A percentile compares a stretch with the other conserved stretches of the same genome.
Evolutionary conservation across 2,113 vertebrate species (phyloP).

Genomic region (Albula goreensis): DNA sequence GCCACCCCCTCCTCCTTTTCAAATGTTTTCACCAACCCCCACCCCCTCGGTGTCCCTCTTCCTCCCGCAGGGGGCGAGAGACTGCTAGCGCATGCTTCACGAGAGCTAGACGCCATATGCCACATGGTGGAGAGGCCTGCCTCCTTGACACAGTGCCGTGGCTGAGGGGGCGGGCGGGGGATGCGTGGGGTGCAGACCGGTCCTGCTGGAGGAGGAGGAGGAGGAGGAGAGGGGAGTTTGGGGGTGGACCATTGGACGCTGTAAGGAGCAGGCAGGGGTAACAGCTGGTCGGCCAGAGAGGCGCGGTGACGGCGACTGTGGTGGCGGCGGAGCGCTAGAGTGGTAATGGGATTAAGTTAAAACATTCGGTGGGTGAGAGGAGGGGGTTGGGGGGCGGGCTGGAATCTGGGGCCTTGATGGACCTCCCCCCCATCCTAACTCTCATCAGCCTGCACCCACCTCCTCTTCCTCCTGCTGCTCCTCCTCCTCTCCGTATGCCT

Average conservation of each 20-base stretch:
- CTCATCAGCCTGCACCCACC: not conserved
- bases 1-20: not conserved
- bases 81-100: conserved; percentile 99
- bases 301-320: conserved; percentile 56
- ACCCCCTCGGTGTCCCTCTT: no score
- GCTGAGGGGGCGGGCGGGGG: conserved; percentile 87
- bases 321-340: conserved; percentile 75
- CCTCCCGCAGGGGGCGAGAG: conserved; percentile 54
- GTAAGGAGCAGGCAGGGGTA: conserved; percentile 90
- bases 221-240: conserved; percentile 33
- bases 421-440: conserved; percentile 39
- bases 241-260: conserved; percentile 84
- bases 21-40: conserved; percentile 21
- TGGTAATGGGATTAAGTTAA: conserved; percentile 87
- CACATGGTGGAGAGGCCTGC: conserved; percentile 83
- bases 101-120: conserved; percentile 99
- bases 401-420: not conserved
- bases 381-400: conserved; percentile 12
- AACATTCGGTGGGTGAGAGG: conserved; percentile 64
- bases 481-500: not conserved
- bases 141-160: conserved; percentile 83
- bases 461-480: not conserved
- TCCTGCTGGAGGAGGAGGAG: conserved; percentile 57
- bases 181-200: conserved; percentile 57
- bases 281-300: conserved; percentile 96